phyloP scores from a whole-genome alignment of 92 coral and sea anemone species.

The Epizoanthus rinbou region DNA sequence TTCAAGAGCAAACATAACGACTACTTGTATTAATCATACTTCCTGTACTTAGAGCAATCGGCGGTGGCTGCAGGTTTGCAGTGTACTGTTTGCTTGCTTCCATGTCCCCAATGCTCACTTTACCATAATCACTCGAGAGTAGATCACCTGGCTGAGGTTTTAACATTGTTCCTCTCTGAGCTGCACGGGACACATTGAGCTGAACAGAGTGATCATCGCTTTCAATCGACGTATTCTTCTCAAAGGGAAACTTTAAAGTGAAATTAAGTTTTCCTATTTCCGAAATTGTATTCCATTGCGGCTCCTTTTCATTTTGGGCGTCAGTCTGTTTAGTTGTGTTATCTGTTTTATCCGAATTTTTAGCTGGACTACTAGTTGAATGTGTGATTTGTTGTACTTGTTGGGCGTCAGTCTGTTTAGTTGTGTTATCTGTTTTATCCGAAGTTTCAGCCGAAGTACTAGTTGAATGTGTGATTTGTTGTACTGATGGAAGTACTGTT shows the following conservation, averaged over 20 bases:
- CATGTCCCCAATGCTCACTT: not conserved
- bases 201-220: constrained; percentile 18
- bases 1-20: not conserved
- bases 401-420: too few species aligned
- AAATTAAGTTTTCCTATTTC: constrained; percentile 29
- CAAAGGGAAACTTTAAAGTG: constrained; percentile 27
- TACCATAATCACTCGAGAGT: not conserved
- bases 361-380: not conserved
- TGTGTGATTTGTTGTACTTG: not conserved
- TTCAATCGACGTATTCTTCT: constrained; percentile 21
- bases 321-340: not conserved
- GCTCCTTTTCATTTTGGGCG: not conserved
- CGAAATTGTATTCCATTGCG: constrained; percentile 29
- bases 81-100: not conserved
- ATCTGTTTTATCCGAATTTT: not conserved
- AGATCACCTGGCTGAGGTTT: not conserved
- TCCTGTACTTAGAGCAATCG: not conserved
- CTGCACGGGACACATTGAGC: constrained; percentile 7
- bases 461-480: not conserved
- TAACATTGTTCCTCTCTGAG: not conserved
- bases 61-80: constrained; percentile 11
- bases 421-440: not conserved
- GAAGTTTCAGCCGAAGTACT: not conserved
- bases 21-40: not conserved
- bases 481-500: not conserved